Evolutionary conservation across 2,888 invertebrate genomes (phyloP).

Genomic region (Smittia sp.): DNA sequence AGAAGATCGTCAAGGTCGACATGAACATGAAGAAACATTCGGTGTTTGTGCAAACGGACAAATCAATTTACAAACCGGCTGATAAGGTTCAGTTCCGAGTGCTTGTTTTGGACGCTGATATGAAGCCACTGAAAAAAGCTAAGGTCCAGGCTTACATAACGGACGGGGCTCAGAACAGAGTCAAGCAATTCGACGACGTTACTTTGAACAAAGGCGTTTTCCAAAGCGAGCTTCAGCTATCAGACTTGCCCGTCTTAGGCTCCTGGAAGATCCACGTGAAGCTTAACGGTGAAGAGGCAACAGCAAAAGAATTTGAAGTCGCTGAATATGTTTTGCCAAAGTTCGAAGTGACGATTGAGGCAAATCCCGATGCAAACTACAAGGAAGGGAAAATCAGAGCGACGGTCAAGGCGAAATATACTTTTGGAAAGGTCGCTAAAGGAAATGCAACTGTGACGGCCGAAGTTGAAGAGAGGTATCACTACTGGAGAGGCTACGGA

Average conservation of each 20-base stretch:
- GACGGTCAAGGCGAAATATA: conserved; percentile 78
- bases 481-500: neutral
- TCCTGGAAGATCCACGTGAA: conserved; percentile 76
- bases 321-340: conserved; percentile 92
- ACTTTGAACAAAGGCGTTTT: conserved; percentile 66
- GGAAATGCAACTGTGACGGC: conserved; percentile 83
- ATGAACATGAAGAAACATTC: conserved; percentile 51
- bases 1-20: neutral
- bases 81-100: conserved; percentile 76
- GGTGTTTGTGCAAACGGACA: conserved; percentile 82
- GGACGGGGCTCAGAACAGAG: conserved; percentile 69
- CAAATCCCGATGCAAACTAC: conserved; percentile 78
- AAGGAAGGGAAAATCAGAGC: conserved; percentile 74
- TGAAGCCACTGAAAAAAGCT: conserved; percentile 58
- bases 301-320: conserved; percentile 59
- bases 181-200: conserved; percentile 69
- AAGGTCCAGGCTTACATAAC: conserved; percentile 16
- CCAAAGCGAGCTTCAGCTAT: conserved; percentile 67
- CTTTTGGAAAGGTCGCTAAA: conserved; percentile 80
- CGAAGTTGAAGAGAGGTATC: conserved; percentile 59
- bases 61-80: conserved; percentile 80
- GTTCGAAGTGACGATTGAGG: conserved; percentile 81
- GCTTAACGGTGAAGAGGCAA: conserved; percentile 53
- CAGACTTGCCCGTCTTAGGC: conserved; percentile 75
- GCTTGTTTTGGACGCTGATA: conserved; percentile 65